A percentile compares a stretch with the other conserved stretches of the same genome.
These are phyloP conservation scores for Gallirallus australis DNA, from an alignment of 2,797 vertebrate genomes.

Conservation along the genomic window DNA sequence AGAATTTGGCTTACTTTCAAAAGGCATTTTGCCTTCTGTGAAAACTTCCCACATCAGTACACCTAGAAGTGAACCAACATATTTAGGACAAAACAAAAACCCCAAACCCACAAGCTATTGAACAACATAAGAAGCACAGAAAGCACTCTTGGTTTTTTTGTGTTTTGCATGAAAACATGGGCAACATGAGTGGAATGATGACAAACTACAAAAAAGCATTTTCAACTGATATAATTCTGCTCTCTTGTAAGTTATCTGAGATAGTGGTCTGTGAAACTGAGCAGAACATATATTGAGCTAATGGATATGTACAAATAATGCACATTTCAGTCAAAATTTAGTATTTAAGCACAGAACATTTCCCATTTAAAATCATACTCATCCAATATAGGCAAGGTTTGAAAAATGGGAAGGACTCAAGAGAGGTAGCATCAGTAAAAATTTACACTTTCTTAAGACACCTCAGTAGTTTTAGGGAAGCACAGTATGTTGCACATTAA, in stretches of 20 bases:
- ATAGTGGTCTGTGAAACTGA: neutral
- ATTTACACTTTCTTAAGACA: neutral
- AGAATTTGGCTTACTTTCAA: constrained; percentile 83
- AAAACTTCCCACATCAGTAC: constrained; percentile 93
- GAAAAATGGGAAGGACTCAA: neutral
- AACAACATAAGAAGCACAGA: neutral
- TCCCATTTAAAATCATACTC: neutral
- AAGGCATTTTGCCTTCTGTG: constrained; percentile 87
- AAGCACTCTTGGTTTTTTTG: neutral
- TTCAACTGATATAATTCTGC: neutral
- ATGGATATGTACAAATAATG: neutral
- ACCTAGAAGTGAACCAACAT: constrained; percentile 74
- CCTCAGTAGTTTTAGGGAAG: neutral
- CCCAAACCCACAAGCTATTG: neutral
- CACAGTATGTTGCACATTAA: neutral
- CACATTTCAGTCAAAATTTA: neutral
- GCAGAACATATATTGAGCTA: neutral
- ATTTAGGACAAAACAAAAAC: neutral
- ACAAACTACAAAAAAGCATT: neutral
- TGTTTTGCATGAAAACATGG: neutral
- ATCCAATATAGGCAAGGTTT: neutral
- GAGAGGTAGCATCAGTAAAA: neutral
- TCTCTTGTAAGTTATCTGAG: neutral
- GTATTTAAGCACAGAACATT: neutral
- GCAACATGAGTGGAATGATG: neutral